Evolutionary conservation across 1,140 invertebrate species (phyloP), one percentile per base, ranked within the genome.

Genomic region (Sarcophaga bullata): DNA sequence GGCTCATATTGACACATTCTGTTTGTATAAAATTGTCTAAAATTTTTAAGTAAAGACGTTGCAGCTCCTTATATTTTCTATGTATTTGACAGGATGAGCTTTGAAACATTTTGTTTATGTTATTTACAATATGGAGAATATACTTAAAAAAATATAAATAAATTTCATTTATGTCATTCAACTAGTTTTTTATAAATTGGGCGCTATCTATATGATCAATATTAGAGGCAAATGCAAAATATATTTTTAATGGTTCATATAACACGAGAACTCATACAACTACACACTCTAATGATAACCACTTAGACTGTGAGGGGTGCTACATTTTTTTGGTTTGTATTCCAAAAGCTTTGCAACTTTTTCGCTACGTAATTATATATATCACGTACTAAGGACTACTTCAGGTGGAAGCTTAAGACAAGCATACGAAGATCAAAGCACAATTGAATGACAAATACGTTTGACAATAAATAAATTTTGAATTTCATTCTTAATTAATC

Each of bases 331-430:
- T 52, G 0, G 50, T 9, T 52, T 52, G 8, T 52, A 52, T 52
- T 52, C 50, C 50, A 52, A 52, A 9, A 52, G 13, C 50, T 52
- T 52, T 52, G 8, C 2, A 52, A 52, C 13, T 52, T 1, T 13
- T 10, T 50, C 15, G 47, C n/a, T 47, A 78, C n/a, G 17, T 78
- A 78, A 48, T 78, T 78, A 13, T 46, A 78, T 47, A 78, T 78
- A 15, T 48, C 37, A 8, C 47, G 46, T 78, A 17, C 49, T 46
- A 78, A 78, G 13, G 46, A 47, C 75, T 17, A 49, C 75, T 48
- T 11, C 75, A 11, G 47, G n/a, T 11, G 75, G 75, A 48, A 78
- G 47, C 19, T 78, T 11, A n/a, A 50, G 15, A 52, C 50, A 52
- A 10, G 50, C 50, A 52, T 52, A 52, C 1, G 9, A 10, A 52